phyloP scores from a whole-genome alignment of 2,888 invertebrate species.

The Ochropacha duplaris region DNA sequence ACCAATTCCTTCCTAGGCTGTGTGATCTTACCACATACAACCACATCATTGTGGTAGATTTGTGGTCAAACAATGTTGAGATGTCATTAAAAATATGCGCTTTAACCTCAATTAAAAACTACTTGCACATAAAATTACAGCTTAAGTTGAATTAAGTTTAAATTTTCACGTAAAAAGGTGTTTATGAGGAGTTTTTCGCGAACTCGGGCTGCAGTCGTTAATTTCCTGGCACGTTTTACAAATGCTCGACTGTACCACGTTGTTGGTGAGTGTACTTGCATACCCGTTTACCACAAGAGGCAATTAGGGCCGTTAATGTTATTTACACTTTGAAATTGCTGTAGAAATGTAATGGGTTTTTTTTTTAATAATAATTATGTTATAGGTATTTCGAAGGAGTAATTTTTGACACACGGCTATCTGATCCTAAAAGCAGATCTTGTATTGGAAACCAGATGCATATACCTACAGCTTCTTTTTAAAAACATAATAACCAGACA shows the following conservation, averaged over 20 bases:
- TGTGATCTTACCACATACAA: too few relatives aligned
- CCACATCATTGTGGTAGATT: too few relatives aligned
- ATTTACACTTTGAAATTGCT: background rate
- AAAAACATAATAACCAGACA: too few relatives aligned
- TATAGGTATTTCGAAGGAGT: too few relatives aligned
- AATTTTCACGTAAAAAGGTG: background rate
- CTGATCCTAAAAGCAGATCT: too few relatives aligned
- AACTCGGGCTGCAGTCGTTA: constrained; percentile 1
- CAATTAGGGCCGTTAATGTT: background rate
- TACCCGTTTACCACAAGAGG: background rate
- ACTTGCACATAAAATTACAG: background rate
- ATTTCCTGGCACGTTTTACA: background rate
- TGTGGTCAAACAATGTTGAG: too few relatives aligned
- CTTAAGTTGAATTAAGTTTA: background rate
- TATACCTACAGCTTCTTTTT: too few relatives aligned
- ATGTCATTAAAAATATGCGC: background rate
- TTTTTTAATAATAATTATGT: too few relatives aligned
- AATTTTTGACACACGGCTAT: too few relatives aligned
- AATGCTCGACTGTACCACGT: background rate
- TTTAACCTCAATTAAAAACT: background rate
- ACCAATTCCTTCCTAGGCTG: too few relatives aligned
- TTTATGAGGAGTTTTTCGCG: background rate
- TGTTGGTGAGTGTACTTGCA: background rate
- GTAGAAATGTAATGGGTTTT: background rate
- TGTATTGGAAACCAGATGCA: too few relatives aligned